phyloP scores from a whole-genome alignment of 2,113 vertebrate genomes.

The Meles meles region DNA sequence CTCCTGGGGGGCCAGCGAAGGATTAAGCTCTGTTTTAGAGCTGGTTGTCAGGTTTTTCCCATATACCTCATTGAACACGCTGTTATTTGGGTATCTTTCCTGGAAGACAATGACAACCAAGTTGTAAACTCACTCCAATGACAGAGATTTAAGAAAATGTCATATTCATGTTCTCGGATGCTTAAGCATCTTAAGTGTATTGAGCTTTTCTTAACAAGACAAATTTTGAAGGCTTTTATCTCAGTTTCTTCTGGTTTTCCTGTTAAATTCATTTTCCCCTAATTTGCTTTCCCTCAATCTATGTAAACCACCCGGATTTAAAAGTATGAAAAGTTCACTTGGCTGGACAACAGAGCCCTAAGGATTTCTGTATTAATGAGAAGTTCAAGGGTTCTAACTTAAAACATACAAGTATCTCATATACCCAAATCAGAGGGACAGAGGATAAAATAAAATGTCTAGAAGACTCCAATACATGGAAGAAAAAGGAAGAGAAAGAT shows the following conservation, averaged over 20 bases:
- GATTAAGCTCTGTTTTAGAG: conserved; percentile 88
- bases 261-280: background rate
- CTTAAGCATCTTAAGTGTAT: background rate
- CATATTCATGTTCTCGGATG: background rate
- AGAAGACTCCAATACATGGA: background rate
- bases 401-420: background rate
- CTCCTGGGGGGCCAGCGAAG: conserved; percentile 91
- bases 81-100: conserved; percentile 94
- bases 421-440: background rate
- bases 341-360: background rate
- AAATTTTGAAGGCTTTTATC: background rate
- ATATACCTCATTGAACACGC: conserved; percentile 97
- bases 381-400: conserved; percentile 24
- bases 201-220: background rate
- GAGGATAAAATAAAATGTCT: background rate
- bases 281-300: background rate
- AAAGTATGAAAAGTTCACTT: background rate
- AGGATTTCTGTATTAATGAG: conserved; percentile 9
- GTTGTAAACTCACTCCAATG: background rate
- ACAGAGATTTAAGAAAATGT: background rate
- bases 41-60: conserved; percentile 90
- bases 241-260: background rate
- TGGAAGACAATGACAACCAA: conserved; percentile 64
- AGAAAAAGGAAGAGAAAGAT: background rate
- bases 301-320: background rate